phyloP scores from a whole-genome alignment of 2,888 invertebrate species.

The Sicus ferrugineus region DNA sequence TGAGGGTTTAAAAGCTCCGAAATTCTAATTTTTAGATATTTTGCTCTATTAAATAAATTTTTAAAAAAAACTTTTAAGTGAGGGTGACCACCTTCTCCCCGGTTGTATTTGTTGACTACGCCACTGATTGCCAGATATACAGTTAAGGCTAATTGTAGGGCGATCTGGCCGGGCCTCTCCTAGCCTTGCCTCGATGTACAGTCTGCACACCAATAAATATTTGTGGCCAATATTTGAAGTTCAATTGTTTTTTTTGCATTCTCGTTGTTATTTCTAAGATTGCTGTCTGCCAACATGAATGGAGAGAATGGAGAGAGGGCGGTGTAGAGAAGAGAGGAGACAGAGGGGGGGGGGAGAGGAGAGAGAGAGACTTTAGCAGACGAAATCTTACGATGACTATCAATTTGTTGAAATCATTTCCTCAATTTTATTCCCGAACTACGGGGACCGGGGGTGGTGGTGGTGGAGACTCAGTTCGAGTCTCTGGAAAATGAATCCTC shows the following conservation, averaged over 20 bases:
- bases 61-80: too few relatives aligned
- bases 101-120: too few relatives aligned
- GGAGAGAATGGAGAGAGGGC: too few relatives aligned
- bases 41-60: too few relatives aligned
- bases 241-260: slow-evolving; percentile 14
- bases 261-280: not conserved
- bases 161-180: too few relatives aligned
- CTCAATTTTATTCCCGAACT: slow-evolving; percentile 55
- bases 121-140: too few relatives aligned
- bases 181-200: too few relatives aligned
- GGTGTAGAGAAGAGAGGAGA: too few relatives aligned
- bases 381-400: slow-evolving; percentile 48
- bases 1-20: too few relatives aligned
- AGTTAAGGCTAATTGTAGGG: not conserved
- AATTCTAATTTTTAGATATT: too few relatives aligned
- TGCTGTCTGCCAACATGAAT: not conserved
- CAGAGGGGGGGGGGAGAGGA: too few relatives aligned
- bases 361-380: slow-evolving; percentile 22
- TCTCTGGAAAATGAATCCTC: slow-evolving; percentile 20
- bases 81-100: too few relatives aligned
- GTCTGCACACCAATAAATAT: not conserved
- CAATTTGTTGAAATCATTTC: slow-evolving; percentile 58
- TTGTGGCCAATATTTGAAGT: slow-evolving; percentile 24
- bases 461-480: not conserved
- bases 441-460: not conserved